Conservation (phyloP, 1,140 invertebrate species). For the Orius laevigatus region DNA sequence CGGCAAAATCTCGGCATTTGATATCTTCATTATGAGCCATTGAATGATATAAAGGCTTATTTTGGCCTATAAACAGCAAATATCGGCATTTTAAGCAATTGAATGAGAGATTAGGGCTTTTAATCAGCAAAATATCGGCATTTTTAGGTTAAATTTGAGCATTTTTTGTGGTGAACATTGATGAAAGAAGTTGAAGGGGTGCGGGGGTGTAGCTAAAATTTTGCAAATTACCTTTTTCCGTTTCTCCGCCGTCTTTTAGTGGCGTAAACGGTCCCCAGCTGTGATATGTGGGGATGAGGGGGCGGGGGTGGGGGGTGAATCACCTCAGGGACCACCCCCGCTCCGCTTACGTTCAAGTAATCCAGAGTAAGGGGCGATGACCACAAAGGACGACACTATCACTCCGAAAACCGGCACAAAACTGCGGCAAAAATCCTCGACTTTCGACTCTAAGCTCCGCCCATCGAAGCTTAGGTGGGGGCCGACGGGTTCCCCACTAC, state of each 20-base stretch:
- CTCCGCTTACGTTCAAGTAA: constrained; percentile 18
- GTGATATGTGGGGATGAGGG: constrained; percentile 45
- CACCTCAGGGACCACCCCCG: constrained; percentile 14
- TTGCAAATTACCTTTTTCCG: constrained; percentile 70
- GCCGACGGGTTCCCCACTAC: neutral
- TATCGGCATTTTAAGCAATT: no score
- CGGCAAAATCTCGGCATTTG: no score
- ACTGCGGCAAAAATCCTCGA: neutral
- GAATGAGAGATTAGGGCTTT: no score
- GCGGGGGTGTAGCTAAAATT: no score
- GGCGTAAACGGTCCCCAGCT: constrained; percentile 85
- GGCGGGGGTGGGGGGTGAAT: constrained; percentile 21
- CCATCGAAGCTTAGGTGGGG: neutral
- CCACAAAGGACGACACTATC: neutral
- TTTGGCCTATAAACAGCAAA: no score
- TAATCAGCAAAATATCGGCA: no score
- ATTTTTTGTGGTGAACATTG: no score
- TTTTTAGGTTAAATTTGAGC: no score
- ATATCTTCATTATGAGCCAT: no score
- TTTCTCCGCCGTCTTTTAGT: constrained; percentile 81
- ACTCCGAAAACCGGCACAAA: constrained; percentile 7
- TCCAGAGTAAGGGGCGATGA: constrained; percentile 12
- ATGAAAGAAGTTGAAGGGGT: no score
- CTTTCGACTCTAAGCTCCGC: neutral
- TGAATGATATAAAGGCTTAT: no score